phyloP scores from a whole-genome alignment of 2,113 vertebrate species.

The Ascaphus truei region DNA sequence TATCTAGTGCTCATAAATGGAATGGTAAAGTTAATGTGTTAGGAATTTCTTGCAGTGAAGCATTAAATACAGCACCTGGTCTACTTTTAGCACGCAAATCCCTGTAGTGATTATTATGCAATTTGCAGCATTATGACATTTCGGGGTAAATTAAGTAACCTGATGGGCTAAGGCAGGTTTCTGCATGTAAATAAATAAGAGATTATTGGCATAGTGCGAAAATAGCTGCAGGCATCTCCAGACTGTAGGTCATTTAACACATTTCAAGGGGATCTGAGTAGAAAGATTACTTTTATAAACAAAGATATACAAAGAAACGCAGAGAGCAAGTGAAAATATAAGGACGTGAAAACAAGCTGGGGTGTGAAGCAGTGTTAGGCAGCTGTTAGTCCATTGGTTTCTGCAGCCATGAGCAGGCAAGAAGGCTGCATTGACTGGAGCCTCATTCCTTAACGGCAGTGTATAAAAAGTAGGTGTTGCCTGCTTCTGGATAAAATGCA shows the following conservation, averaged over 20 bases:
- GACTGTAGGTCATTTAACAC: background rate
- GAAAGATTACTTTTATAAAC: background rate
- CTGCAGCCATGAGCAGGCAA: no score
- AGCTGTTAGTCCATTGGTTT: background rate
- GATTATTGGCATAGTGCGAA: background rate
- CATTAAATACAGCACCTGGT: background rate
- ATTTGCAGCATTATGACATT: constrained; percentile 9
- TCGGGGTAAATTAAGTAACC: constrained; percentile 2
- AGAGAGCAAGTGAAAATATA: background rate
- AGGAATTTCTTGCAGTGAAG: background rate
- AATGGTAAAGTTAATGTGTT: background rate
- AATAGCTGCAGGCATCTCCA: background rate
- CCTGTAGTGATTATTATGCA: background rate
- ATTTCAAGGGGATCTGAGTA: background rate
- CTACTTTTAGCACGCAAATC: background rate
- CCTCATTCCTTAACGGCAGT: no score
- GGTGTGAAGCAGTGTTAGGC: background rate
- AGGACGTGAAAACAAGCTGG: background rate
- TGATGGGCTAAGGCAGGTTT: background rate
- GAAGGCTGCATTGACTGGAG: no score
- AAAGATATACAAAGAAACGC: background rate
- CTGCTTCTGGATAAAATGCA: no score
- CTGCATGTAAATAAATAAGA: background rate
- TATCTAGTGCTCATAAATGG: background rate
- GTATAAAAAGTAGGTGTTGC: no score